phyloP scores from a whole-genome alignment of 2,888 invertebrate species.

The Nemotelus nigrinus region DNA sequence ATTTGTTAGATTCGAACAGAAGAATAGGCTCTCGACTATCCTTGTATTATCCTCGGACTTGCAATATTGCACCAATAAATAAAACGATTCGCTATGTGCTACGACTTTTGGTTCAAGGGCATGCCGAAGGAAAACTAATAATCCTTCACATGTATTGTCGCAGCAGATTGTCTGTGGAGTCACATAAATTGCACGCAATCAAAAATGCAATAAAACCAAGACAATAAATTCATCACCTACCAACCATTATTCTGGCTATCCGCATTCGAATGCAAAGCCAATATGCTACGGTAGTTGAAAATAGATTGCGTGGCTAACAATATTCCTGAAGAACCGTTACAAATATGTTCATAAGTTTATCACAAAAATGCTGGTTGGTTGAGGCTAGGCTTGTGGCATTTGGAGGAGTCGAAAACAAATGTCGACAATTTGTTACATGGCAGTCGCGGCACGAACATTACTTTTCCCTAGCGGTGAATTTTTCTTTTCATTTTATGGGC shows the following conservation, averaged over 20 bases:
- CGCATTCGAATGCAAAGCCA: background rate
- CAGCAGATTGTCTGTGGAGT: too few species aligned
- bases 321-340: constrained; percentile 29
- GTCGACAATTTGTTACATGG: constrained; percentile 38
- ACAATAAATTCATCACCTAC: constrained; percentile 25
- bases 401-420: constrained; percentile 32
- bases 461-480: constrained; percentile 1
- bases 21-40: too few species aligned
- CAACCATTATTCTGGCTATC: background rate
- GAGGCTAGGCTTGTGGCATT: background rate
- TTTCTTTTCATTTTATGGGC: constrained; percentile 30
- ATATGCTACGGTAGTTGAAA: background rate
- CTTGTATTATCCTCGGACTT: too few species aligned
- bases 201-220: constrained; percentile 22
- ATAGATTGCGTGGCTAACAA: constrained; percentile 33
- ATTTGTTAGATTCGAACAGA: too few species aligned
- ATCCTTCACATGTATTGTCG: too few species aligned
- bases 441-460: constrained; percentile 36
- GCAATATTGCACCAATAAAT: too few species aligned
- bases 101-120: too few species aligned
- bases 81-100: too few species aligned
- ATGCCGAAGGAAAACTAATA: too few species aligned
- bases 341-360: constrained; percentile 37
- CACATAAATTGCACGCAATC: constrained; percentile 18
- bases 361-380: background rate